Conservation (phyloP, 2,888 invertebrate species). For the Eupithecia tripunctaria region DNA sequence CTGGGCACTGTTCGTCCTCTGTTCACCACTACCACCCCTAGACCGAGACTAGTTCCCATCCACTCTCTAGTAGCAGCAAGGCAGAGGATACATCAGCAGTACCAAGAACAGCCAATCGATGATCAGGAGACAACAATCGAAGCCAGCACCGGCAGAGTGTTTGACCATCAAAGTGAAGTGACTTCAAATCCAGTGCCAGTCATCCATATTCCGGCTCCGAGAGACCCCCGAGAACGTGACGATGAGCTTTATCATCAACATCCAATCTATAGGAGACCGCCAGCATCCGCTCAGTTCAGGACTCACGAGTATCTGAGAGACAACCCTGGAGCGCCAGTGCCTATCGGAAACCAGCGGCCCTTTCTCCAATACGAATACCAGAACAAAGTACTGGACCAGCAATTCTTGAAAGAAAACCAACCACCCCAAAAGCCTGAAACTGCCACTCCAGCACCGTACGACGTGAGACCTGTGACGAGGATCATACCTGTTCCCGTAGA, state of each 20-base stretch:
- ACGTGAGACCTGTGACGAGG: constrained; percentile 70
- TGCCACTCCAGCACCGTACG: constrained; percentile 68
- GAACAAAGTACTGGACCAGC: constrained; percentile 78
- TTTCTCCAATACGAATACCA: constrained; percentile 79
- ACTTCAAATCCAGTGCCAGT: constrained; percentile 83
- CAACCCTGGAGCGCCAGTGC: constrained; percentile 77
- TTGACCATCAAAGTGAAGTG: constrained; percentile 76
- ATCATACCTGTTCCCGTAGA: constrained; percentile 78
- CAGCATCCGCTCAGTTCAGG: constrained; percentile 70
- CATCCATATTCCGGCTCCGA: constrained; percentile 80
- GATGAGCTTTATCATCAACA: constrained; percentile 74
- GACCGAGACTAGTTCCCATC: constrained; percentile 83
- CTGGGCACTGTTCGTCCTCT: constrained; percentile 87
- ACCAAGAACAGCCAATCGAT: constrained; percentile 66
- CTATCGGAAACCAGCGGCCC: constrained; percentile 81
- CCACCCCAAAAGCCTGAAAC: constrained; percentile 66
- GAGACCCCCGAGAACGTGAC: constrained; percentile 55
- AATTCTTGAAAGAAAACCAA: constrained; percentile 66
- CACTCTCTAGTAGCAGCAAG: constrained; percentile 79
- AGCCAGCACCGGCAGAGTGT: constrained; percentile 82
- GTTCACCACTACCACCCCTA: constrained; percentile 86
- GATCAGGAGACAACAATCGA: constrained; percentile 79
- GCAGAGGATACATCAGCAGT: constrained; percentile 78
- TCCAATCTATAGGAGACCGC: constrained; percentile 69
- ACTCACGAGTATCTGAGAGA: constrained; percentile 80